Conservation (phyloP, 1,140 invertebrate species). For the Orchestia grillus region DNA sequence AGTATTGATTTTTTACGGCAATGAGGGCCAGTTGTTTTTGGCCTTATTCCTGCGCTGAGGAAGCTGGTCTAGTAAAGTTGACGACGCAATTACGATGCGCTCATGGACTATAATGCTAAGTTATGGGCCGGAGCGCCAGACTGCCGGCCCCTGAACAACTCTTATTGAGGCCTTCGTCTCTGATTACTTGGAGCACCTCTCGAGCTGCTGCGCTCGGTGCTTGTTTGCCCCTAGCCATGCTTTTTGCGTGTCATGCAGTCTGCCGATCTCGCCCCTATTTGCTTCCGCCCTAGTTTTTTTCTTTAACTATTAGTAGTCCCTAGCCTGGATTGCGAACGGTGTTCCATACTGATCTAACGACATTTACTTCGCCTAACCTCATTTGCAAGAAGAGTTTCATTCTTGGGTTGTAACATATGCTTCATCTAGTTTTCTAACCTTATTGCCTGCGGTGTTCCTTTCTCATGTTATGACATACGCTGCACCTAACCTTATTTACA, state of each 20-base stretch:
- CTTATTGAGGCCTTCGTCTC: background rate
- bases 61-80: background rate
- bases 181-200: background rate
- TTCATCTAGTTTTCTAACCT: no score
- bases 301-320: no score
- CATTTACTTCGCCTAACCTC: no score
- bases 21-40: background rate
- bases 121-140: background rate
- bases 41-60: background rate
- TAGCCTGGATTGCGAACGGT: no score
- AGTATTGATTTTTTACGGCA: background rate
- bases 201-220: background rate
- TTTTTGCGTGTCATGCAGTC: background rate
- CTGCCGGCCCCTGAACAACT: conserved; percentile 9
- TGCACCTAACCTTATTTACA: no score
- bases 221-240: background rate
- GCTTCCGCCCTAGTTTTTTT: no score
- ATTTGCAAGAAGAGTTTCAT: no score
- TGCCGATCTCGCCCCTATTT: background rate
- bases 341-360: no score
- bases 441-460: no score
- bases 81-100: conserved; percentile 29
- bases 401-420: no score
- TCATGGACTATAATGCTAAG: conserved; percentile 26
- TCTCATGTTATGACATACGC: no score